Conservation (phyloP, 2,888 invertebrate genomes). For the Melinaea menophilus region DNA sequence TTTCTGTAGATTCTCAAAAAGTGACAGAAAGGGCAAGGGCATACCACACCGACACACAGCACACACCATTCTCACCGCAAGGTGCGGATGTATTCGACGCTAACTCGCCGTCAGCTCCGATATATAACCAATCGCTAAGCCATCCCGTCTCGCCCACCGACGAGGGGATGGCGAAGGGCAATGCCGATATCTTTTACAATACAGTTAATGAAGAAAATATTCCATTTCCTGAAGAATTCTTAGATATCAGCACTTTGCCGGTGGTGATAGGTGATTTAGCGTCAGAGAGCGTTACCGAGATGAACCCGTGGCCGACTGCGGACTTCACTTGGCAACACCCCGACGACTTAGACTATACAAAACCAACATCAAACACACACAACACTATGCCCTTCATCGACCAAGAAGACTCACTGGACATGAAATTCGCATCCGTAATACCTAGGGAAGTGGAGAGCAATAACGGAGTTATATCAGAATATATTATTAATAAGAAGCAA, state of each 20-base stretch:
- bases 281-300: conserved; percentile 48
- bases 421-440: conserved; percentile 57
- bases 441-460: conserved; percentile 64
- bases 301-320: conserved; percentile 47
- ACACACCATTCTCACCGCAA: conserved; percentile 67
- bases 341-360: conserved; percentile 48
- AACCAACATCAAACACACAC: conserved; percentile 48
- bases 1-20: conserved; percentile 54
- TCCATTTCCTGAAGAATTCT: conserved; percentile 54
- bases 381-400: conserved; percentile 63
- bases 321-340: conserved; percentile 49
- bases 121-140: conserved; percentile 49
- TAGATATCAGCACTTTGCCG: conserved; percentile 63
- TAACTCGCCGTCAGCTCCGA: conserved; percentile 56
- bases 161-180: conserved; percentile 47
- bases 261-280: conserved; percentile 61
- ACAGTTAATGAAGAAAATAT: conserved; percentile 39
- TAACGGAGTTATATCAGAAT: conserved; percentile 55
- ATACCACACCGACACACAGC: conserved; percentile 65
- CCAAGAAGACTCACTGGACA: conserved; percentile 63
- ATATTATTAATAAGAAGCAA: conserved; percentile 45
- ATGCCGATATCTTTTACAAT: conserved; percentile 43
- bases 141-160: conserved; percentile 54
- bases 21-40: conserved; percentile 56
- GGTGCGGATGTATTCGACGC: conserved; percentile 64